Conservation (phyloP, 2,113 vertebrate genomes). For the Coregonus clupeaformis region DNA sequence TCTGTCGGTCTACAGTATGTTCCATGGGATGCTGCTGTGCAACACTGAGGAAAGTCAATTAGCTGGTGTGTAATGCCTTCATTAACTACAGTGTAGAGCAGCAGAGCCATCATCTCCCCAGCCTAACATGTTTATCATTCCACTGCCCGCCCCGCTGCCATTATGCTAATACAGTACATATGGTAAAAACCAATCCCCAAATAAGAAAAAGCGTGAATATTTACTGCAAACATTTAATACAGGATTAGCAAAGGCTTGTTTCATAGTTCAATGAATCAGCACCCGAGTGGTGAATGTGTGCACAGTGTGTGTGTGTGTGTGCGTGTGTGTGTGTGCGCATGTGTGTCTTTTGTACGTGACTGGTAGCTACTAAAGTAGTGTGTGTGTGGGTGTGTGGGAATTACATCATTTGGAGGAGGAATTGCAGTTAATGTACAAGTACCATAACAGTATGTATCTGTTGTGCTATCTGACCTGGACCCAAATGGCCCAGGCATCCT, state of each 20-base stretch:
- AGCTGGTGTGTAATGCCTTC: conserved; percentile 29
- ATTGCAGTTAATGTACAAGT: conserved; percentile 17
- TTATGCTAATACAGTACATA: conserved; percentile 64
- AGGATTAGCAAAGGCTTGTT: conserved; percentile 72
- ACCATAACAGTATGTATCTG: conserved; percentile 33
- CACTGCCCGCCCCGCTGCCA: conserved; percentile 39
- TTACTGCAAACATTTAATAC: conserved; percentile 67
- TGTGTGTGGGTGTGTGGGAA: conserved; percentile 15
- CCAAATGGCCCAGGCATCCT: conserved; percentile 42
- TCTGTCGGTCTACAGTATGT: background rate
- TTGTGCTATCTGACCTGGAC: conserved; percentile 25
- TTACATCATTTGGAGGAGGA: conserved; percentile 29
- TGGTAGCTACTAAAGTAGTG: background rate
- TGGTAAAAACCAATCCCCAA: conserved; percentile 60
- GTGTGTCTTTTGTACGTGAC: conserved; percentile 3
- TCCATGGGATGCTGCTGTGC: background rate
- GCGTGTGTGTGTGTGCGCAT: too few relatives aligned
- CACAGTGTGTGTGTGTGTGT: conserved; percentile 36
- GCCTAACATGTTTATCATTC: conserved; percentile 38
- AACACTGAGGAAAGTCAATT: conserved; percentile 40
- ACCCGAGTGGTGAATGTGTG: conserved; percentile 59
- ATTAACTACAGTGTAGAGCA: conserved; percentile 34
- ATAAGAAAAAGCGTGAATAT: conserved; percentile 54
- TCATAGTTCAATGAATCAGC: conserved; percentile 68
- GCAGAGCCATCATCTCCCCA: conserved; percentile 31